These are phyloP conservation scores for Carcina quercana DNA, from an alignment of 2,888 invertebrate species.

Conservation along the genomic window DNA sequence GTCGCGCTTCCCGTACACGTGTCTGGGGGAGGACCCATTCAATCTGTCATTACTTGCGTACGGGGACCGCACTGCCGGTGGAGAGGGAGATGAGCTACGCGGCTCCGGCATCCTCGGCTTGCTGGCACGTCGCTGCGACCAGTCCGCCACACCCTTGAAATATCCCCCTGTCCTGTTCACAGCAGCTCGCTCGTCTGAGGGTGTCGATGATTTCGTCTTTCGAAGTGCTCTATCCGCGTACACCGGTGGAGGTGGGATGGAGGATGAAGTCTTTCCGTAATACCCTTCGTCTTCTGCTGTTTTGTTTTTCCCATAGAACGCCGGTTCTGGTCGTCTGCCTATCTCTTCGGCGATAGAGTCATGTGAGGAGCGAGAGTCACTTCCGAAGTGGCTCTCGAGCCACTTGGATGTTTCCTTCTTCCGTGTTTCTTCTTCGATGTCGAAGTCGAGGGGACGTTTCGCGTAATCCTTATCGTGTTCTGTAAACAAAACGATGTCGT, in stretches of 20 bases:
- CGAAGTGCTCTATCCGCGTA: slow-evolving; percentile 64
- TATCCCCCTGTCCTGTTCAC: slow-evolving; percentile 70
- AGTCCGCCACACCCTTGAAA: slow-evolving; percentile 85
- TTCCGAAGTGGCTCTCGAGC: slow-evolving; percentile 93
- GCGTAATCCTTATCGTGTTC: slow-evolving; percentile 81
- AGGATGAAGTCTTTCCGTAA: slow-evolving; percentile 56
- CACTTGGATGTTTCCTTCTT: slow-evolving; percentile 94
- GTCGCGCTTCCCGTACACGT: slow-evolving; percentile 58
- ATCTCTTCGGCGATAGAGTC: slow-evolving; percentile 80
- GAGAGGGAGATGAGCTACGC: slow-evolving; percentile 60
- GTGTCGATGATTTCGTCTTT: slow-evolving; percentile 69
- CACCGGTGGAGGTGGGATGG: slow-evolving; percentile 57
- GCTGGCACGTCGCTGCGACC: slow-evolving; percentile 80
- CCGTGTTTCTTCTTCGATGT: slow-evolving; percentile 90
- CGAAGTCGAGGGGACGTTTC: slow-evolving; percentile 88
- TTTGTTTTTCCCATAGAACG: slow-evolving; percentile 84
- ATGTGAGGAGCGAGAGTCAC: slow-evolving; percentile 86
- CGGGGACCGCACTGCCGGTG: slow-evolving; percentile 56
- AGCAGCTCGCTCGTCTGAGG: slow-evolving; percentile 66
- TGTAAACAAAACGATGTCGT: slow-evolving; percentile 19
- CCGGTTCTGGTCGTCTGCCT: slow-evolving; percentile 77
- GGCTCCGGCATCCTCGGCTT: slow-evolving; percentile 70
- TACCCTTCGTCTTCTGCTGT: slow-evolving; percentile 61
- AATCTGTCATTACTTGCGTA: slow-evolving; percentile 56
- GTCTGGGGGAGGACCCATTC: slow-evolving; percentile 55